Conservation (phyloP, 2,888 invertebrate genomes). For the Kuschelorhynchus macadamiae region DNA sequence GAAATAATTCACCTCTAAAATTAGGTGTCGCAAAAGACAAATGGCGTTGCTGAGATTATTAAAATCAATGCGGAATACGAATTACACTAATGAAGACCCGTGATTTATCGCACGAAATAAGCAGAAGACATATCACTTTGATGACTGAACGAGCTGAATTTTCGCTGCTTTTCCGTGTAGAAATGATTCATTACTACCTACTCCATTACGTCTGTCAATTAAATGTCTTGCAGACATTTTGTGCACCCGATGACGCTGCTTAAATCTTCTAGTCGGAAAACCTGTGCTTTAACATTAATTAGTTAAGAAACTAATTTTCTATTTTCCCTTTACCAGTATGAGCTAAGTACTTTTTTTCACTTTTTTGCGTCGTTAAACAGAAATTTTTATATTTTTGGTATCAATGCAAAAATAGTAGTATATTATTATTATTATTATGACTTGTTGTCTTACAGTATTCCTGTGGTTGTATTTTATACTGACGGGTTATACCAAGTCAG, state of each 20-base stretch:
- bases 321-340: no score
- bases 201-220: slow-evolving; percentile 57
- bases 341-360: no score
- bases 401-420: no score
- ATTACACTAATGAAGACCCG: slow-evolving; percentile 55
- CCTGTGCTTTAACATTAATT: no score
- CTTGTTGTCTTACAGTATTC: no score
- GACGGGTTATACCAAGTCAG: no score
- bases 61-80: slow-evolving; percentile 54
- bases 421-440: no score
- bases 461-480: no score
- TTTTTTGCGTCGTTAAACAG: no score
- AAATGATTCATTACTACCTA: slow-evolving; percentile 55
- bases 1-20: slow-evolving; percentile 28
- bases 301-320: no score
- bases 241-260: neutral
- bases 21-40: slow-evolving; percentile 44
- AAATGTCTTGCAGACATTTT: slow-evolving; percentile 51
- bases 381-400: no score
- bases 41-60: slow-evolving; percentile 49
- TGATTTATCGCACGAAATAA: slow-evolving; percentile 53
- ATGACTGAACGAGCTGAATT: slow-evolving; percentile 40
- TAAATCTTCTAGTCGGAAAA: neutral
- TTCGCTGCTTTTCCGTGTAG: slow-evolving; percentile 26
- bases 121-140: slow-evolving; percentile 55